Conservation (phyloP, 2,113 vertebrate species). For the Nipponia nippon region DNA sequence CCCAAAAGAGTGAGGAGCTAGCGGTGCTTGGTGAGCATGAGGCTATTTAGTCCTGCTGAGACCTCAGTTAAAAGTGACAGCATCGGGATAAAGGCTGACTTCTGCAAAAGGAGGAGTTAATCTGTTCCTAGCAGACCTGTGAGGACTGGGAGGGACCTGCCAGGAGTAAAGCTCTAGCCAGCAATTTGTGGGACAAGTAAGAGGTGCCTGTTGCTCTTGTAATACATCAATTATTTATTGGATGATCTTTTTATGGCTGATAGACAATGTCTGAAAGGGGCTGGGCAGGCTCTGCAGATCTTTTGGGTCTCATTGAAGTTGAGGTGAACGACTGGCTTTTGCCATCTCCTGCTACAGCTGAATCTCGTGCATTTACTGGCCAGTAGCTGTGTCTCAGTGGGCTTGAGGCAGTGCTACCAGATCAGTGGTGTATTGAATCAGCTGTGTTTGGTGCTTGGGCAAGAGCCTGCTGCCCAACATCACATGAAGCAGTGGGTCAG, state of each 20-base stretch:
- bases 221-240: background rate
- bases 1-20: background rate
- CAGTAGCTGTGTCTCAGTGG: background rate
- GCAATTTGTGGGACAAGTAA: background rate
- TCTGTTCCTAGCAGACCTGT: background rate
- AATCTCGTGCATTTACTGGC: background rate
- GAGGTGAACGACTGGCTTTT: background rate
- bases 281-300: background rate
- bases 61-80: background rate
- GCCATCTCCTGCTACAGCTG: background rate
- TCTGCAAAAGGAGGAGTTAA: background rate
- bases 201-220: background rate
- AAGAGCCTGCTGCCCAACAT: background rate
- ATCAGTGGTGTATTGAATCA: background rate
- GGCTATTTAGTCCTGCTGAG: background rate
- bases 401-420: background rate
- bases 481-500: background rate
- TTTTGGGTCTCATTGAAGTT: background rate
- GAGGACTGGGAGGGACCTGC: background rate
- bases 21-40: background rate
- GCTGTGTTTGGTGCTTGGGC: background rate
- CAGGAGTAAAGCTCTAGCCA: background rate
- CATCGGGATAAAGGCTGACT: background rate
- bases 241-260: background rate
- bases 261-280: background rate